These are phyloP conservation scores for Passerina amoena DNA, from an alignment of 2,113 vertebrate genomes.

Conservation along the genomic window DNA sequence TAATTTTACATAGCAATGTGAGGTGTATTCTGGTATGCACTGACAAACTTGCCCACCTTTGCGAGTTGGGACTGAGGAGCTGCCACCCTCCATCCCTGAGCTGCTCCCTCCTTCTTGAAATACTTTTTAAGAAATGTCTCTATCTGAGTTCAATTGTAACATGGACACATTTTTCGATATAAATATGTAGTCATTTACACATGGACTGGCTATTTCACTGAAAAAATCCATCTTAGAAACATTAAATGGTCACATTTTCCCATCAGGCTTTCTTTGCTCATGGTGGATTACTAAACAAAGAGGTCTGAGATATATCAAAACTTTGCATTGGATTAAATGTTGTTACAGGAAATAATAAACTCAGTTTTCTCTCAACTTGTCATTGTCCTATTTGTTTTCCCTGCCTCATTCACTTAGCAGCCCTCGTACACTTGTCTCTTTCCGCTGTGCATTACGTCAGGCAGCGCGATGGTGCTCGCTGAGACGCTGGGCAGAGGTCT, in stretches of 20 bases:
- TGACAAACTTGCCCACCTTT: neutral
- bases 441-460: neutral
- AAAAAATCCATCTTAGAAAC: neutral
- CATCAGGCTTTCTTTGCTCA: neutral
- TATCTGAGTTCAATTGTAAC: neutral
- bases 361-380: neutral
- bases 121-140: neutral
- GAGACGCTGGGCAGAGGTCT: neutral
- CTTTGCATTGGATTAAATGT: neutral
- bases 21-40: neutral
- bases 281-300: neutral
- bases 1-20: neutral
- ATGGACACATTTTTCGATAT: neutral
- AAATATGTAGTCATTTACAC: neutral
- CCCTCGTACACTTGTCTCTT: neutral
- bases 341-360: neutral
- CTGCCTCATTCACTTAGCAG: neutral
- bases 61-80: neutral
- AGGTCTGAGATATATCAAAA: neutral
- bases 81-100: neutral
- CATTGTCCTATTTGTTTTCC: neutral
- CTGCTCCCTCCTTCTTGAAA: neutral
- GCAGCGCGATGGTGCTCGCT: accelerated
- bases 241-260: neutral
- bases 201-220: neutral